phyloP scores from a whole-genome alignment of 2,888 invertebrate genomes.

The Acronicta psi region DNA sequence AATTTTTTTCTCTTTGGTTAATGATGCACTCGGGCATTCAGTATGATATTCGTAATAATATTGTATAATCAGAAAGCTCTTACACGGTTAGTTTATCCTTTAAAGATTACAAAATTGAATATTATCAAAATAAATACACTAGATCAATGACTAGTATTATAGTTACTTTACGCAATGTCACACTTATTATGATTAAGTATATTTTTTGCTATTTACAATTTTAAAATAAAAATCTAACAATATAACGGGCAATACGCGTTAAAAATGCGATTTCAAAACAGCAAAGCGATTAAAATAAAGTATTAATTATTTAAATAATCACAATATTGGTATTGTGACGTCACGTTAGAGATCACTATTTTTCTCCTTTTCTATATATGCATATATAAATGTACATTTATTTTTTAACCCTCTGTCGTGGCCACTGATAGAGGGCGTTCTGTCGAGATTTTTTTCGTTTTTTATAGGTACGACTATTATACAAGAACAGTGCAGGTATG shows the following conservation, averaged over 20 bases:
- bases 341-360: constrained; percentile 86
- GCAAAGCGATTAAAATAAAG: constrained; percentile 70
- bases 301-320: constrained; percentile 70
- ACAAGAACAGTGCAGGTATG: constrained; percentile 83
- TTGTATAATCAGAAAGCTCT: constrained; percentile 53
- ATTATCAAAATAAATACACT: constrained; percentile 84
- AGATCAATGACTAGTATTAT: constrained; percentile 88
- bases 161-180: constrained; percentile 79
- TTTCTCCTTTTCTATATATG: constrained; percentile 84
- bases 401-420: constrained; percentile 79
- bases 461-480: constrained; percentile 77
- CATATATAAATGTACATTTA: constrained; percentile 81
- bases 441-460: constrained; percentile 77
- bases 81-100: constrained; percentile 55
- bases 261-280: constrained; percentile 78
- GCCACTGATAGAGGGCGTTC: constrained; percentile 84
- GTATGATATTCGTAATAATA: constrained; percentile 41
- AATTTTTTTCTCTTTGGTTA: constrained; percentile 72
- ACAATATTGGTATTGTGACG: constrained; percentile 85
- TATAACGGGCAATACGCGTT: constrained; percentile 76
- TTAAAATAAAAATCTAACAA: constrained; percentile 69
- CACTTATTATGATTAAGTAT: constrained; percentile 68
- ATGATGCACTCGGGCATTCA: constrained; percentile 67
- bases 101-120: constrained; percentile 63
- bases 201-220: constrained; percentile 63